Evolutionary conservation across 35 echinoderm and acorn worm genomes (phyloP).

Genomic region (Nesometra sesokonis): DNA sequence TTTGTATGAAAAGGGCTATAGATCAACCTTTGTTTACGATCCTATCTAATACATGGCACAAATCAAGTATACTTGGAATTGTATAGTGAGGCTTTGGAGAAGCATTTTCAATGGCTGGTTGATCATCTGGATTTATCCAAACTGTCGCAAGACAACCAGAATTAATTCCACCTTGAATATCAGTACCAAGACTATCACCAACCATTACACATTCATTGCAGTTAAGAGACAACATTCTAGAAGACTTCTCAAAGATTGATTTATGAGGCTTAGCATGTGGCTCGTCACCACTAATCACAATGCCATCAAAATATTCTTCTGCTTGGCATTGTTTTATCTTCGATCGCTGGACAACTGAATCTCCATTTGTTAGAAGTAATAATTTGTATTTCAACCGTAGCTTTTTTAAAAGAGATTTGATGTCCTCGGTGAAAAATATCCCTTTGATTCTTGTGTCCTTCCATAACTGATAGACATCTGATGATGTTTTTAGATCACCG

Average conservation of each 20-base stretch:
- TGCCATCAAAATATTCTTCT: constrained; percentile 74
- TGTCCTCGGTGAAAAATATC: constrained; percentile 48
- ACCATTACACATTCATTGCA: constrained; percentile 64
- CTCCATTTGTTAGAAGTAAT: constrained; percentile 74
- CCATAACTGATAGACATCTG: constrained; percentile 56
- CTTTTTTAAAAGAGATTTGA: constrained; percentile 31
- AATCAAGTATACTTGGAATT: constrained; percentile 47
- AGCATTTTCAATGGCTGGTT: constrained; percentile 9
- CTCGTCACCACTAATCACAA: constrained; percentile 86
- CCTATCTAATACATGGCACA: constrained; percentile 37
- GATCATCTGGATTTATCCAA: constrained; percentile 49
- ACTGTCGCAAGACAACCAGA: constrained; percentile 53
- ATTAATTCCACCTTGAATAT: constrained; percentile 85
- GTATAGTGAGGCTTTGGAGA: constrained; percentile 51
- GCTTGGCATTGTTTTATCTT: constrained; percentile 60
- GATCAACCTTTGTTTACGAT: neutral
- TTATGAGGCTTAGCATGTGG: constrained; percentile 67
- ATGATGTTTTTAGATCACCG: constrained; percentile 15
- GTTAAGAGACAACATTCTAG: constrained; percentile 35
- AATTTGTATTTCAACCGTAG: constrained; percentile 63
- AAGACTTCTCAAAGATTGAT: constrained; percentile 69
- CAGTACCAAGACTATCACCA: constrained; percentile 69
- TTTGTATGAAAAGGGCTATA: too few species aligned
- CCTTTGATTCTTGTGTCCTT: constrained; percentile 53
- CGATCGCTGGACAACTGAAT: constrained; percentile 58